A percentile compares a stretch with the other conserved stretches of the same genome.
Evolutionary conservation across 2,888 invertebrate species (phyloP).

Genomic region (Autographa gamma): DNA sequence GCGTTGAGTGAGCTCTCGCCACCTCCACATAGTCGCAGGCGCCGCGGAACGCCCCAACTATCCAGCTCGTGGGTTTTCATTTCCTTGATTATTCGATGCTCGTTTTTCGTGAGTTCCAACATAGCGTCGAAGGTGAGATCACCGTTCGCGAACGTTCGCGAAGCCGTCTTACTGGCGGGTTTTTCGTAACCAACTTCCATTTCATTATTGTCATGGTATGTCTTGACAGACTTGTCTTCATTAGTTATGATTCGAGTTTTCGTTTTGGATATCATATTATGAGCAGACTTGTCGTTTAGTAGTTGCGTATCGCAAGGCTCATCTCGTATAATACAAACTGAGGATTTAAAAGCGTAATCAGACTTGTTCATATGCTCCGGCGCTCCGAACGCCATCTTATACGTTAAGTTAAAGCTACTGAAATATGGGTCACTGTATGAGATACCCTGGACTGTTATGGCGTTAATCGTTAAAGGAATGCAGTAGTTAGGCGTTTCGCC

Average conservation of each 20-base stretch:
- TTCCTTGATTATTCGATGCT: slow-evolving; percentile 72
- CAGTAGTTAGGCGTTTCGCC: slow-evolving; percentile 89
- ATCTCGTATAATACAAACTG: slow-evolving; percentile 88
- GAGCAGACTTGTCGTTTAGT: slow-evolving; percentile 83
- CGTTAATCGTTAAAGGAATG: slow-evolving; percentile 90
- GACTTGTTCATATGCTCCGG: slow-evolving; percentile 89
- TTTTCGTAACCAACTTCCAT: slow-evolving; percentile 71
- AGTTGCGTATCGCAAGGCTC: slow-evolving; percentile 86
- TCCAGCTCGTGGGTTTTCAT: slow-evolving; percentile 70
- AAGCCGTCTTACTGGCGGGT: slow-evolving; percentile 67
- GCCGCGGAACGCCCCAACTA: slow-evolving; percentile 90
- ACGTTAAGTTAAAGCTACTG: slow-evolving; percentile 90
- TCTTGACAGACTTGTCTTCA: slow-evolving; percentile 78
- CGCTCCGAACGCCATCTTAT: slow-evolving; percentile 88
- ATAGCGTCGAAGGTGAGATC: slow-evolving; percentile 86
- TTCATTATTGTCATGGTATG: slow-evolving; percentile 87
- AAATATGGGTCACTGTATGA: slow-evolving; percentile 90
- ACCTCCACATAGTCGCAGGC: slow-evolving; percentile 92
- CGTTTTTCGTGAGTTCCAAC: slow-evolving; percentile 79
- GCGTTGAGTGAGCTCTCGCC: slow-evolving; percentile 95
- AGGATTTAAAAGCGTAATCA: slow-evolving; percentile 90
- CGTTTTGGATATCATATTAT: slow-evolving; percentile 81
- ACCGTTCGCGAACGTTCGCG: slow-evolving; percentile 83
- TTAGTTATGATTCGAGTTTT: slow-evolving; percentile 82
- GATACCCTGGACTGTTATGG: slow-evolving; percentile 90